Percentiles rank a stretch among this genome's conserved stretches.
Evolutionary conservation across 2,888 invertebrate genomes (phyloP).

Genomic region (Nomada ferruginata): DNA sequence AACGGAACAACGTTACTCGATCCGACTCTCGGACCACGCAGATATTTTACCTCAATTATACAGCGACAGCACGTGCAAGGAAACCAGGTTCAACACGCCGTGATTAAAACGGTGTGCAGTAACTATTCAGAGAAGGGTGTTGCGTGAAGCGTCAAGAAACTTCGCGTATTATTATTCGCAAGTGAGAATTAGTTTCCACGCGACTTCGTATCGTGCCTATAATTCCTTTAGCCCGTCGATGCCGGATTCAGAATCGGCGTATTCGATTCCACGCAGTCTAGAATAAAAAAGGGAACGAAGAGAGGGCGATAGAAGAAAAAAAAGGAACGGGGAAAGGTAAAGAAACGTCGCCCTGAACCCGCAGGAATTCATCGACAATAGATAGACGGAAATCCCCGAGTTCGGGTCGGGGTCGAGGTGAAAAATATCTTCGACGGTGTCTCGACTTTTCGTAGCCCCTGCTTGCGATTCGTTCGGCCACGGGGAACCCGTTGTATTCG

Average conservation of each 20-base stretch:
- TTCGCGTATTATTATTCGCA: not conserved
- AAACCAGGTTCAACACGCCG: constrained; percentile 11
- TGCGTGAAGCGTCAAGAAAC: constrained; percentile 16
- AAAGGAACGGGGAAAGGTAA: not conserved
- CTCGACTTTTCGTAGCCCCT: constrained; percentile 24
- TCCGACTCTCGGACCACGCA: constrained; percentile 27
- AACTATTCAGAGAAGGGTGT: constrained; percentile 1
- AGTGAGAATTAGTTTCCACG: constrained; percentile 17
- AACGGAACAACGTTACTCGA: not conserved
- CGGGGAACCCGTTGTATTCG: constrained; percentile 51
- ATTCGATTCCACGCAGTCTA: constrained; percentile 34
- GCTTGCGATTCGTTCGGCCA: constrained; percentile 48
- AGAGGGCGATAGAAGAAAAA: not conserved
- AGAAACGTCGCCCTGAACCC: constrained; percentile 28
- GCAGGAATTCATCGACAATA: constrained; percentile 57
- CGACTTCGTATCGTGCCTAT: not conserved
- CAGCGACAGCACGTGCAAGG: constrained; percentile 13
- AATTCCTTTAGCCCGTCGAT: constrained; percentile 1
- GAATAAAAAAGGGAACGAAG: not conserved
- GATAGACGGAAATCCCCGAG: constrained; percentile 52
- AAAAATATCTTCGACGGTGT: constrained; percentile 57
- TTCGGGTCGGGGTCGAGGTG: constrained; percentile 31
- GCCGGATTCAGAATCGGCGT: constrained; percentile 18
- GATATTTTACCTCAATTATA: constrained; percentile 39
- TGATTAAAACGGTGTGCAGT: constrained; percentile 28